phyloP scores from a whole-genome alignment of 2,113 vertebrate genomes.

The Maccullochella peelii region DNA sequence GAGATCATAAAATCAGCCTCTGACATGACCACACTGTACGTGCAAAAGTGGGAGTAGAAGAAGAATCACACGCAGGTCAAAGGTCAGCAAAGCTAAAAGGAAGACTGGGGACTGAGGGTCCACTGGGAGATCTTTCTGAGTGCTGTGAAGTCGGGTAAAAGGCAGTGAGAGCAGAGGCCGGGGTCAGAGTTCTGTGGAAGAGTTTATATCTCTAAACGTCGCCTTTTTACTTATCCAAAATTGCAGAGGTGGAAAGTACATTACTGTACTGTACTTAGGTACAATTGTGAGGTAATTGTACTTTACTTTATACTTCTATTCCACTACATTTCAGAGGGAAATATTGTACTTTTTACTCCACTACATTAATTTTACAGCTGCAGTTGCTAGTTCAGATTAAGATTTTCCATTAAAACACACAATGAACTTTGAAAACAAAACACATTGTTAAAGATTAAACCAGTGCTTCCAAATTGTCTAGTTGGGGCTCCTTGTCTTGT shows the following conservation, averaged over 20 bases:
- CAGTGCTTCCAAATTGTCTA: neutral
- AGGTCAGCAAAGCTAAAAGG: conserved; percentile 23
- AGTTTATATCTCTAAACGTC: neutral
- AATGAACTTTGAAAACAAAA: neutral
- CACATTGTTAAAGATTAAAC: neutral
- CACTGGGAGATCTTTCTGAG: conserved; percentile 4
- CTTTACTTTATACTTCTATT: neutral
- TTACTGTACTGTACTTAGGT: too few relatives aligned
- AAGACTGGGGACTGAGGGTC: neutral
- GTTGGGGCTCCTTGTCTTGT: neutral
- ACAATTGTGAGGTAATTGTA: neutral
- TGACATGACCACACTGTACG: neutral
- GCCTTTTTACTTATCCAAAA: neutral
- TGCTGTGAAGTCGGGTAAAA: conserved; percentile 18
- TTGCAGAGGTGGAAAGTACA: neutral
- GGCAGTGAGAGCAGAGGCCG: conserved; percentile 5
- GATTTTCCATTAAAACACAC: neutral
- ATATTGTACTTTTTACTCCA: neutral
- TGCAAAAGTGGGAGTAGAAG: conserved; percentile 6
- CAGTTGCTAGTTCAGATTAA: neutral
- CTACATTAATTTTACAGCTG: neutral
- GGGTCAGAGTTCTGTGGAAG: conserved; percentile 12
- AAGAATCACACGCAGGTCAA: neutral
- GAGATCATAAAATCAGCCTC: neutral
- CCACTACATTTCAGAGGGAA: neutral